Percentiles rank a stretch among this genome's conserved stretches.
phyloP scores from a whole-genome alignment of 2,113 vertebrate species.

The Pseudolaguvia tuberculata region DNA sequence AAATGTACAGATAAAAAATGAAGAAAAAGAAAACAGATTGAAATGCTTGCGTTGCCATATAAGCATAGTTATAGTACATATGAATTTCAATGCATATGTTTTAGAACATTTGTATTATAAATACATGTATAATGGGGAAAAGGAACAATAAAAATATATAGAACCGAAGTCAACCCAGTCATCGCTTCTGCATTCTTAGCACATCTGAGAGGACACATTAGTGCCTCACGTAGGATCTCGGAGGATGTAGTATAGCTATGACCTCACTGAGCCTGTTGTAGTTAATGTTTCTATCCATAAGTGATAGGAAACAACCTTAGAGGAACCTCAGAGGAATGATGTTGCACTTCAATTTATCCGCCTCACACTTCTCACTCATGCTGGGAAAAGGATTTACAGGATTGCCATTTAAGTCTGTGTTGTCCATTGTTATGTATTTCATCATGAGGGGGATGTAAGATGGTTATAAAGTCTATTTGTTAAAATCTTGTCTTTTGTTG shows the following conservation, averaged over 20 bases:
- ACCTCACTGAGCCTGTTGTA: constrained; percentile 71
- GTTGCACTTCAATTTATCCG: constrained; percentile 63
- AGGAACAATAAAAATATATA: background rate
- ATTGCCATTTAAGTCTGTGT: constrained; percentile 49
- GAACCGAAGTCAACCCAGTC: background rate
- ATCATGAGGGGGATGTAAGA: constrained; percentile 2
- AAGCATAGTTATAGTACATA: too few species aligned
- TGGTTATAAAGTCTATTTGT: constrained; percentile 8
- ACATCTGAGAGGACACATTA: constrained; percentile 60
- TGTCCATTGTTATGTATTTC: constrained; percentile 32
- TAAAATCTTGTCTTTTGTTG: background rate
- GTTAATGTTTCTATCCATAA: constrained; percentile 67
- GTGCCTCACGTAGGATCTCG: constrained; percentile 58
- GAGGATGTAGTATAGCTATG: constrained; percentile 53
- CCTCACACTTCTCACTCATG: constrained; percentile 50
- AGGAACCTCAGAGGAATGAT: constrained; percentile 60
- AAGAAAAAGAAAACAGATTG: too few species aligned
- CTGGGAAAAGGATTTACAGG: constrained; percentile 45
- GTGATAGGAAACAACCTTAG: constrained; percentile 61
- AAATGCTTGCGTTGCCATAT: too few species aligned
- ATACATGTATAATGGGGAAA: background rate
- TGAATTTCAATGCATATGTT: too few species aligned
- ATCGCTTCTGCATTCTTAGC: background rate
- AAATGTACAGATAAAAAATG: background rate
- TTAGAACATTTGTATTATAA: background rate